Evolutionary conservation across 2,113 vertebrate species (phyloP), one percentile per base, ranked within the genome.

Genomic region (Fregata magnificens): DNA sequence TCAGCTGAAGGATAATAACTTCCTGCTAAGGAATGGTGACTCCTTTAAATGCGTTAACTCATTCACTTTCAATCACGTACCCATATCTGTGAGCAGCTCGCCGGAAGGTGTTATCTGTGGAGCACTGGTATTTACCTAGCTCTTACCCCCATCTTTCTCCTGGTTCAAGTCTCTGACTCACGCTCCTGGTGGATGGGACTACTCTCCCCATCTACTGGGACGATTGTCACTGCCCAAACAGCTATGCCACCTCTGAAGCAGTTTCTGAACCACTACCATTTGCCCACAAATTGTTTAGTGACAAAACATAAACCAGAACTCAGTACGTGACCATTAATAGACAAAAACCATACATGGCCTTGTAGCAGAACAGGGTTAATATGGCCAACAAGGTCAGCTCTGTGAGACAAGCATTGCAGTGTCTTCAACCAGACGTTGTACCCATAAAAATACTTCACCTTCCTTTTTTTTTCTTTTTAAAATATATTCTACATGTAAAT

Each of bases 1-100:
- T 91, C 49, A 76, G 85, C 49, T 90, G 95, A 65, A 76, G 95
- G 95, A 96, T 79, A 95, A 96, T 89, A 91, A 91, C 95, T 94
- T 97, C 93, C 95, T 94, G 78, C 87, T 90, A 44, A 89, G 70
- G 65, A 31, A 61, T 91, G 89, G 90, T 58, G 71, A 65, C 52
- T 95, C 40, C 52, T 96, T 52, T 71, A 61, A 70, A 82, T 53
- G 22, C 2, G 1, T 97, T 96, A 96, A 97, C 96, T 95, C 95
- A 36, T 95, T 96, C 89, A 63, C 47, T 96, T 89, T 94, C 93
- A 87, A 19, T 10, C 65, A 62, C 7, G 3, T 42, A 26, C 25
- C 16, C 5, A 0, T 16, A 4, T 40, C 56, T 63, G 9, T 11
- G 28, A 78, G 44, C 61, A 85, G 3, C 16, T 67, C 19, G 2